These are phyloP conservation scores for Pollenia griseotomentosa DNA, from an alignment of 2,888 invertebrate genomes.

Conservation along the genomic window DNA sequence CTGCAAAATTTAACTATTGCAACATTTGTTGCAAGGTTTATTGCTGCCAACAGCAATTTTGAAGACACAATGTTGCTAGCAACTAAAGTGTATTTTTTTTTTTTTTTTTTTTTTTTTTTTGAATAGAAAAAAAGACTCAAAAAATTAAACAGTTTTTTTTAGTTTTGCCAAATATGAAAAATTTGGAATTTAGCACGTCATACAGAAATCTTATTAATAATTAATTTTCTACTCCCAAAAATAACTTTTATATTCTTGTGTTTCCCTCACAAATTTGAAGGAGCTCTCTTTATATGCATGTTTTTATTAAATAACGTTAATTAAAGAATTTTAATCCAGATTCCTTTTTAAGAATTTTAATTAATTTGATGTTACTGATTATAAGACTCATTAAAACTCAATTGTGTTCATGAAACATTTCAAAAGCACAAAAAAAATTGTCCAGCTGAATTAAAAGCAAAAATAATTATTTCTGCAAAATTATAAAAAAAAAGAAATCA, in stretches of 20 bases:
- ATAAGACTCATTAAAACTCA: constrained; percentile 31
- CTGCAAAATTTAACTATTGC: too few species aligned
- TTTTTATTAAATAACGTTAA: constrained; percentile 3
- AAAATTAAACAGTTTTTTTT: constrained; percentile 9
- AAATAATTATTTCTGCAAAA: constrained; percentile 14
- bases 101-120: not conserved
- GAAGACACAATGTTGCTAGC: too few species aligned
- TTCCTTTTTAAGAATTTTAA: constrained; percentile 11
- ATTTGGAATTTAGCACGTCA: too few species aligned
- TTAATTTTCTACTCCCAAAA: too few species aligned
- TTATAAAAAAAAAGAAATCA: constrained; percentile 5
- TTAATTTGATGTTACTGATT: constrained; percentile 39
- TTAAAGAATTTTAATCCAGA: not conserved
- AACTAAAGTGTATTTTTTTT: too few species aligned
- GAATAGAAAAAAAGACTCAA: not conserved
- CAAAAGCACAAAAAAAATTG: constrained; percentile 21
- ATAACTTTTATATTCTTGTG: not conserved
- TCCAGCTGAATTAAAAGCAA: constrained; percentile 33
- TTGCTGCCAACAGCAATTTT: too few species aligned
- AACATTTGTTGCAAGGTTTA: too few species aligned
- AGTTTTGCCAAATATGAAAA: not conserved
- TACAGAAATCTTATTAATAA: too few species aligned
- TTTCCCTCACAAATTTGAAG: not conserved
- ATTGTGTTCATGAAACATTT: constrained; percentile 32
- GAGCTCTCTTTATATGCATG: not conserved